Conservation (phyloP, 2,797 vertebrate genomes). For the Sebastes trivittatus region DNA sequence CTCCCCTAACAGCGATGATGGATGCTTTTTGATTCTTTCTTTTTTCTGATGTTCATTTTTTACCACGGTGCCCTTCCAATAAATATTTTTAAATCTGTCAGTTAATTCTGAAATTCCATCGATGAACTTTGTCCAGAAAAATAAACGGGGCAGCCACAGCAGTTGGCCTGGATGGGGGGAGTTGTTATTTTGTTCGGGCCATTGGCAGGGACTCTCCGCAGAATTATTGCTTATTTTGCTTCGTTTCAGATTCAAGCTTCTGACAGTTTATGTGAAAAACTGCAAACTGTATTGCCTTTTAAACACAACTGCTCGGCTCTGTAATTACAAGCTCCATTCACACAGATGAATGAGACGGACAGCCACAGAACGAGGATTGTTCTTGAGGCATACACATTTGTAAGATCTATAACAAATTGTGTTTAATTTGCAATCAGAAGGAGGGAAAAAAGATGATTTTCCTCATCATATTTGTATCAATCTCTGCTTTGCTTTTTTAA, state of each 20-base stretch:
- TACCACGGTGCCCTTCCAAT: constrained; percentile 79
- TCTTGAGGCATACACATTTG: constrained; percentile 44
- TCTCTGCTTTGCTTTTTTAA: constrained; percentile 29
- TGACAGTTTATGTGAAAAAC: constrained; percentile 84
- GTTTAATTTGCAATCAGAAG: constrained; percentile 63
- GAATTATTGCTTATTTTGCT: constrained; percentile 84
- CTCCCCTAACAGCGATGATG: constrained; percentile 63
- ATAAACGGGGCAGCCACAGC: constrained; percentile 82
- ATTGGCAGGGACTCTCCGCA: constrained; percentile 74
- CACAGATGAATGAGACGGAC: constrained; percentile 59
- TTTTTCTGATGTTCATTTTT: constrained; percentile 70
- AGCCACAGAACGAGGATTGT: constrained; percentile 63
- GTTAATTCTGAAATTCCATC: constrained; percentile 85
- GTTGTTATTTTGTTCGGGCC: constrained; percentile 81
- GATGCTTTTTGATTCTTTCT: constrained; percentile 74
- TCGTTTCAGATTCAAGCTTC: constrained; percentile 78
- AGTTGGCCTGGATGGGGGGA: constrained; percentile 73
- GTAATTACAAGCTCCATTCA: constrained; percentile 76
- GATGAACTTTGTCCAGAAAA: constrained; percentile 83
- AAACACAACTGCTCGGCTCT: constrained; percentile 73
- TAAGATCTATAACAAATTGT: constrained; percentile 59
- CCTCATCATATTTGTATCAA: constrained; percentile 55
- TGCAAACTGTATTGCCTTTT: constrained; percentile 76
- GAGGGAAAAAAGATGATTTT: constrained; percentile 12
- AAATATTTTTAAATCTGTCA: constrained; percentile 87